Base-by-base conservation (phyloP, 2,797 vertebrate species). In the Mycteria americana region DNA sequence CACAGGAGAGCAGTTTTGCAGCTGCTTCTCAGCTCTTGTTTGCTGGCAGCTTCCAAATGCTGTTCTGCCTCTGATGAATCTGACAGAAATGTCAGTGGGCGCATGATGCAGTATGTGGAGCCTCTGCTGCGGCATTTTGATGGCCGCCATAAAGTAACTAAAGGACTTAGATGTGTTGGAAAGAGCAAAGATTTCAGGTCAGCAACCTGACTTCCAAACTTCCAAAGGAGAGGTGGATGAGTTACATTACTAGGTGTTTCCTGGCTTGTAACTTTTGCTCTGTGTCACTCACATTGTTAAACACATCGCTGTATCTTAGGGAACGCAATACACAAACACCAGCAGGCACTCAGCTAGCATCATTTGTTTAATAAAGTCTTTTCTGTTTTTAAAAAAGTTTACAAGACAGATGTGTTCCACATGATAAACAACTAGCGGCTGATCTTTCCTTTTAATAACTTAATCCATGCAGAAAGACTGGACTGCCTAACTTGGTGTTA, bases 331-430 rank as follows among this genome's bases (percentile, higher is more conserved):
- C 70, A 82, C 19, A 63, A 85, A 92, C 67, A 95, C 83, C 24
- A 77, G 48, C 45, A 96, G 85, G 72, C 88, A 85, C 31, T 92
- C 86, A 94, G 80, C 69, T 84, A 93, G 82, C 48, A 90, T 89
- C 68, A 95, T 96, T 92, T 97, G 85, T 96, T 97, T 97, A 97
- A 94, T 97, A 96, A 98, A 97, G 95, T 97, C 68, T 94, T 91
- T 95, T 92, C 53, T 95, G 92, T 35, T 95, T 96, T 97, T 97
- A 96, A 97, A 98, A 98, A 97, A 97, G 94, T 96, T 93, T 94
- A 97, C 95, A 97, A 97, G 95, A 98, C 97, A 88, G 95, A 97
- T 93, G 96, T 90, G 78, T 87, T 96, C 95, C 92, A 96, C 80
- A 72, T 13, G 68, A 96, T 62, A 96, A 95, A 96, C 25, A 8